Base-by-base conservation (phyloP, 2,113 vertebrate species). In the Columba livia region DNA sequence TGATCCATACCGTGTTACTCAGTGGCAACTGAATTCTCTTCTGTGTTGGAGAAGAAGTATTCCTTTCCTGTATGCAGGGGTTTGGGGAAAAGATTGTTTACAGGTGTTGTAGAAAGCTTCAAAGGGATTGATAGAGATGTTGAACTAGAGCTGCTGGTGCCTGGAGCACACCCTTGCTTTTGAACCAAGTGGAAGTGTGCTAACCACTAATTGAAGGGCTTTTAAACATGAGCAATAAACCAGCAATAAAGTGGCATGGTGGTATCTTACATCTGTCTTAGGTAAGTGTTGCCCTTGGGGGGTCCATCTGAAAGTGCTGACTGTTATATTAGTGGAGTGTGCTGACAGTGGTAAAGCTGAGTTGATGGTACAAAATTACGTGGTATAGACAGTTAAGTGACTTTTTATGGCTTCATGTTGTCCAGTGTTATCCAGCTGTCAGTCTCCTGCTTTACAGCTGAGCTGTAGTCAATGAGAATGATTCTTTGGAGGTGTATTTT, bases 261-360 rank as follows among this genome's bases (percentile, higher is more conserved):
- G n/a, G 85, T 48, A 32, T 14, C 54, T 42, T 71, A 17, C 58
- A 3, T 19, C 38, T 78, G 38, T 38, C 21, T 1, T 5, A 1
- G 61, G 38, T 51, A 11, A 60, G 12, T 66, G n/a, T 10, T 0
- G 0, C 15, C 47, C 36, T 50, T 3, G 1, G 51, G 42, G 15
- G 26, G 26, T 25, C 44, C 20, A 32, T 29, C 74, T 73, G 50
- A 7, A 29, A 44, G 38, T 56, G 38, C 48, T 21, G 50, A 14
- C 14, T 73, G 28, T 47, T 60, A 2, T 5, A 1, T 62, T 5
- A 12, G 32, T 32, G 62, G 19, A 25, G 23, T 26, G 31, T 58
- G 10, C 12, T 84, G 62, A 10, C 15, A 44, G 73, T 10, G n/a
- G n/a, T n/a, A 48, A 53, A 66, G 56, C 66, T 72, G 69, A 72